These are phyloP conservation scores for Sitobion miscanthi DNA, from an alignment of 1,140 invertebrate species.

Conservation along the genomic window DNA sequence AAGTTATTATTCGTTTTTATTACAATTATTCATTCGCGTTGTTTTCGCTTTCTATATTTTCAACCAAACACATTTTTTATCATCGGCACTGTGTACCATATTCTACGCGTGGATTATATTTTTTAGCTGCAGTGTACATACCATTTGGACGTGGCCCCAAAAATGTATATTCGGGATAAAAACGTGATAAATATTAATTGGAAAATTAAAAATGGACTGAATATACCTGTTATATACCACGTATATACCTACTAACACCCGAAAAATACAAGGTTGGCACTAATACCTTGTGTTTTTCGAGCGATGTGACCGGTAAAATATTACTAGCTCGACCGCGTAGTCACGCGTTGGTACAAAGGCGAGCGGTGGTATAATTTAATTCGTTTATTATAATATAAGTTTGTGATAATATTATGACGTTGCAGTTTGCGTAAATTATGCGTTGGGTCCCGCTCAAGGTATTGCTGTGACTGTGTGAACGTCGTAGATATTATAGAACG, in stretches of 20 bases:
- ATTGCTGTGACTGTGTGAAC: background rate
- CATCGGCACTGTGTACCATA: background rate
- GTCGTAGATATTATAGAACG: background rate
- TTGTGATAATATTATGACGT: background rate
- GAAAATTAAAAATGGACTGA: background rate
- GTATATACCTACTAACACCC: background rate
- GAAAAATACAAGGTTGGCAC: background rate
- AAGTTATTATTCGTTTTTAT: background rate
- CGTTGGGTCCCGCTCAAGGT: background rate
- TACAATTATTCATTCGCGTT: background rate
- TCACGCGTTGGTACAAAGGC: background rate
- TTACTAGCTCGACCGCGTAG: background rate
- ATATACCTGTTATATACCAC: background rate
- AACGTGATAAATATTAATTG: constrained; percentile 9
- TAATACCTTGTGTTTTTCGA: background rate
- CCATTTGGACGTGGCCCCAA: background rate
- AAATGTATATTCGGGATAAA: background rate
- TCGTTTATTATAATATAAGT: background rate
- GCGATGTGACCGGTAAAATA: background rate
- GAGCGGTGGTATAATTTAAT: background rate
- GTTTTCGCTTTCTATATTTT: background rate
- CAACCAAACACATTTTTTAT: background rate
- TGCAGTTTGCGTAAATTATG: background rate
- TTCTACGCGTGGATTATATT: background rate
- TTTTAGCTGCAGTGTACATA: background rate